Percentiles rank a stretch among this genome's conserved stretches.
Evolutionary conservation across 2,797 vertebrate species (phyloP).

Genomic region (Bothrops alternatus): DNA sequence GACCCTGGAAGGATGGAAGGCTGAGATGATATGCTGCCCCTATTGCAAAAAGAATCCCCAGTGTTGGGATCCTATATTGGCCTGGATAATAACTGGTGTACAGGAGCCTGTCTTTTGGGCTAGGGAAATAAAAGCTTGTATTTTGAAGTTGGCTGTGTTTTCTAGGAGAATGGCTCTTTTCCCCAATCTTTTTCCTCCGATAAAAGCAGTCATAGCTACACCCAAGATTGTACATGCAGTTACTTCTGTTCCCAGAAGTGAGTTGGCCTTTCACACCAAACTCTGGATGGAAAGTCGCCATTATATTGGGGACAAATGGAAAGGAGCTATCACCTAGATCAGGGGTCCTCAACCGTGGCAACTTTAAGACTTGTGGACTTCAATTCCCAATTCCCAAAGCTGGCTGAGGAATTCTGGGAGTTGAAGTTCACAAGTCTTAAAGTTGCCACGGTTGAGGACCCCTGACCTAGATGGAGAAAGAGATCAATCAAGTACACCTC

Average conservation of each 20-base stretch:
- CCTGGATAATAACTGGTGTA: neutral
- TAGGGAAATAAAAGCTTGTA: neutral
- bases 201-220: neutral
- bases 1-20: neutral
- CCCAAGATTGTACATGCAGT: neutral
- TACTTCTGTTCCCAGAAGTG: neutral
- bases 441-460: too few species aligned
- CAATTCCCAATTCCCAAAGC: too few species aligned
- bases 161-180: neutral
- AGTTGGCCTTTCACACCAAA: neutral
- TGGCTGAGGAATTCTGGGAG: too few species aligned
- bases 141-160: neutral
- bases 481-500: neutral
- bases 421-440: too few species aligned
- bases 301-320: neutral
- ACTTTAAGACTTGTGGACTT: too few species aligned
- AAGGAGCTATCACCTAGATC: neutral
- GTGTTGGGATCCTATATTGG: neutral
- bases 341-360: too few species aligned
- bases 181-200: neutral
- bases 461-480: neutral
- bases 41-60: neutral
- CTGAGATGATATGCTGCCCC: neutral
- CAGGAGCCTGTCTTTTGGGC: neutral
- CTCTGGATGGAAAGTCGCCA: neutral